These are phyloP conservation scores for Spinibarbus caldwelli DNA, from an alignment of 2,797 vertebrate species.

Conservation along the genomic window DNA sequence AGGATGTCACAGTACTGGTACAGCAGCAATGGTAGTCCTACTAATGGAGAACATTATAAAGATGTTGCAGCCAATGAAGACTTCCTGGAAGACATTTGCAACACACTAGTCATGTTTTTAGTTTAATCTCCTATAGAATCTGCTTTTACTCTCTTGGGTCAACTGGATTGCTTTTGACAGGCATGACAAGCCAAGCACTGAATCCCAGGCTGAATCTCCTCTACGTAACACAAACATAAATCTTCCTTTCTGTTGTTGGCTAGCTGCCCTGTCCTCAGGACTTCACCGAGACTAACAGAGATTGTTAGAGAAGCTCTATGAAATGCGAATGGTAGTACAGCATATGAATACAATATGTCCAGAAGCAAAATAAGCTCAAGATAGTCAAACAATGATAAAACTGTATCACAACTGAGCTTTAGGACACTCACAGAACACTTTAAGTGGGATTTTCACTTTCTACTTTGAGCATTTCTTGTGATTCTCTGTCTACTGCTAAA, in stretches of 20 bases:
- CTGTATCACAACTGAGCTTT: background rate
- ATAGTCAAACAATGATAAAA: background rate
- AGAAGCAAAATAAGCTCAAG: background rate
- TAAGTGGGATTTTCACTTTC: background rate
- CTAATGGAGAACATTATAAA: background rate
- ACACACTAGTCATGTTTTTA: background rate
- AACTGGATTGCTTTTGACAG: background rate
- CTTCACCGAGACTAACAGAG: background rate
- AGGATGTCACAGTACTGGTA: background rate
- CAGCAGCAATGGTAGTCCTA: background rate
- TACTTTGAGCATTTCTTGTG: background rate
- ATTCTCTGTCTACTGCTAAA: slow-evolving; percentile 12
- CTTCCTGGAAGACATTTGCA: background rate
- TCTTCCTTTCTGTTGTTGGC: slow-evolving; percentile 26
- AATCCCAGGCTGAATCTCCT: background rate
- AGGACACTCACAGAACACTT: background rate
- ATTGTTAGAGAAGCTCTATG: background rate
- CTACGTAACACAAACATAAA: slow-evolving; percentile 11
- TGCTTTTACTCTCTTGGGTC: background rate
- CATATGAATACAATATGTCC: background rate
- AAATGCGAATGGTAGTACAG: background rate
- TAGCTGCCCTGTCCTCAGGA: slow-evolving; percentile 16
- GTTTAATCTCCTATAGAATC: slow-evolving; percentile 8
- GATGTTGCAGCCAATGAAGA: background rate
- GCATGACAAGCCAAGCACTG: slow-evolving; percentile 17